These are phyloP conservation scores for Cyanocitta stelleri DNA, from an alignment of 2,113 vertebrate species.

Conservation along the genomic window DNA sequence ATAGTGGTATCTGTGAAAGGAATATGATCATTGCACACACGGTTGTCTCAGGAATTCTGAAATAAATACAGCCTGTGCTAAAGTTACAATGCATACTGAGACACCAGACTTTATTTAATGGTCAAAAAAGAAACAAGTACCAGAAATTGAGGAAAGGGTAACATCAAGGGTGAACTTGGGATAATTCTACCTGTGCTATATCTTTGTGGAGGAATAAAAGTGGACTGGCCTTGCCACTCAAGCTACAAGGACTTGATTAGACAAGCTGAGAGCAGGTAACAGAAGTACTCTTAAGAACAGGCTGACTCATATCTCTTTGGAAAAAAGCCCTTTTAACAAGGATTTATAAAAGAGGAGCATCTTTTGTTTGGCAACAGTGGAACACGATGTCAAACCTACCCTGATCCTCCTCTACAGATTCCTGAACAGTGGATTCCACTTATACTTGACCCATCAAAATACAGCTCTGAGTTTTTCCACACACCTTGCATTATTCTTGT, in stretches of 20 bases:
- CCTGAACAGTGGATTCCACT: background rate
- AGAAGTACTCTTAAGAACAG: conserved; percentile 16
- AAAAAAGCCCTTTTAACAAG: background rate
- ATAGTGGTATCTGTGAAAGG: background rate
- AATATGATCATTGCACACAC: background rate
- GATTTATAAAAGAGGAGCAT: background rate
- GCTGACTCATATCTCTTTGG: conserved; percentile 10
- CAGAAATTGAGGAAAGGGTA: background rate
- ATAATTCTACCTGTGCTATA: background rate
- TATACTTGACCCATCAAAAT: background rate
- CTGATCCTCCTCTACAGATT: background rate
- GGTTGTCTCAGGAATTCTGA: background rate
- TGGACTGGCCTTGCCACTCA: conserved; percentile 21
- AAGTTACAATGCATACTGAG: background rate
- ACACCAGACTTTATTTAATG: background rate
- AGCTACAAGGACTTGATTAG: background rate
- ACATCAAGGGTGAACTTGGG: background rate
- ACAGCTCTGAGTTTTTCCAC: background rate
- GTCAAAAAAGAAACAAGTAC: background rate
- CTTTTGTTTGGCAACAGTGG: background rate
- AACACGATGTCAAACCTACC: background rate
- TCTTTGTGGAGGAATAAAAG: conserved; percentile 12
- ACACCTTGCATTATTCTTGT: background rate
- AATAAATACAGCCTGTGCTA: background rate
- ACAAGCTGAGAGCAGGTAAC: conserved; percentile 10